These are phyloP conservation scores for Drosophila saltans DNA, from an alignment of 1,140 invertebrate species.

Conservation along the genomic window DNA sequence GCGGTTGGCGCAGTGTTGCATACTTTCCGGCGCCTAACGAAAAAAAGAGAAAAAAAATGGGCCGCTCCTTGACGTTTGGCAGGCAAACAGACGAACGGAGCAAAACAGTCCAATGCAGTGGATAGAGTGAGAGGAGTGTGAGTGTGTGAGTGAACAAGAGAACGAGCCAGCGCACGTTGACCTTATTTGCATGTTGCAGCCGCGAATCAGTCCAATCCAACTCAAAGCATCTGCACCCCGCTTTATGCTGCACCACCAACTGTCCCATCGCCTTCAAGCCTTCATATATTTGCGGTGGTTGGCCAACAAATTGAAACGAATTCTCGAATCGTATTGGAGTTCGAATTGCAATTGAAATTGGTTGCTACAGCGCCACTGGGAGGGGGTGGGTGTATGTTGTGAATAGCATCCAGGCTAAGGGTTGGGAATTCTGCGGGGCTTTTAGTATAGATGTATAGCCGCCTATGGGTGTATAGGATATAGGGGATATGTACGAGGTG, in stretches of 20 bases:
- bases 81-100: conserved; percentile 3
- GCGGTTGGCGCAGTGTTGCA: conserved; percentile 65
- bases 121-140: too few relatives aligned
- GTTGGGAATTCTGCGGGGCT: neutral
- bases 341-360: conserved; percentile 80
- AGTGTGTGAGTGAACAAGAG: neutral
- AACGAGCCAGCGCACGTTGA: conserved; percentile 67
- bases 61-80: conserved; percentile 57
- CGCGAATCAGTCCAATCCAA: conserved; percentile 73
- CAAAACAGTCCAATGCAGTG: neutral
- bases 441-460: neutral
- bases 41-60: conserved; percentile 31
- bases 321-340: conserved; percentile 74
- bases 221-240: neutral
- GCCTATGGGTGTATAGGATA: neutral
- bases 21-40: conserved; percentile 61
- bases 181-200: conserved; percentile 74
- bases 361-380: conserved; percentile 46
- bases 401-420: neutral
- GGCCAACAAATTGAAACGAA: conserved; percentile 78
- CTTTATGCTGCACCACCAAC: neutral
- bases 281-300: conserved; percentile 57
- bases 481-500: neutral
- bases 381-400: neutral
- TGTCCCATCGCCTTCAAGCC: neutral